Percentiles rank a stretch among this genome's conserved stretches.
phyloP scores from a whole-genome alignment of 2,888 invertebrate species.

The Fragum fragum region DNA sequence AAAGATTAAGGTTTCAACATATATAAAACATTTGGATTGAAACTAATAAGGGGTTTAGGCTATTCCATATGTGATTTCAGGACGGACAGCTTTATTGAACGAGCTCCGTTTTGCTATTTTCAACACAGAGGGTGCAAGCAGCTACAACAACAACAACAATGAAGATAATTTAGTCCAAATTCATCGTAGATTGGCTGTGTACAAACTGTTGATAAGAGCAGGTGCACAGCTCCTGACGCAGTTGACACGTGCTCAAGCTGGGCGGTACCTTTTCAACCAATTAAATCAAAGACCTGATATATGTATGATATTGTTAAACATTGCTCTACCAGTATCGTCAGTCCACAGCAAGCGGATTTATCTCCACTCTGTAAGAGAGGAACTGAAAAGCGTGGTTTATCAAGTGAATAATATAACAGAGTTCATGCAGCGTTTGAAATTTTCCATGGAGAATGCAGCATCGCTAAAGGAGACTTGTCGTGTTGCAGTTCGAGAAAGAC shows the following conservation, averaged over 20 bases:
- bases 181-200: constrained; percentile 5
- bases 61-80: too few species aligned
- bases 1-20: too few species aligned
- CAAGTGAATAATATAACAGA: not conserved
- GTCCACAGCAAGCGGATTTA: not conserved
- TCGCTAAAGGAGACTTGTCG: constrained; percentile 69
- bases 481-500: constrained; percentile 62
- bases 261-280: constrained; percentile 1
- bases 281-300: constrained; percentile 3
- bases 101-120: constrained; percentile 45
- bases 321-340: constrained; percentile 17
- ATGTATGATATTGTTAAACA: constrained; percentile 1
- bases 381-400: not conserved
- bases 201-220: constrained; percentile 22
- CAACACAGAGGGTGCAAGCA: not conserved
- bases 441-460: constrained; percentile 27
- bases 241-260: not conserved
- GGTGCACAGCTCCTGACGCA: constrained; percentile 16
- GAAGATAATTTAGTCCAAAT: not conserved
- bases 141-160: constrained; percentile 25
- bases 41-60: too few species aligned
- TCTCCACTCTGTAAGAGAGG: constrained; percentile 4
- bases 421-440: constrained; percentile 24
- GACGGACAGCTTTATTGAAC: constrained; percentile 66
- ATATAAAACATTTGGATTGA: too few species aligned